phyloP scores from a whole-genome alignment of 2,797 vertebrate genomes.

The Phoxinus dragarum region DNA sequence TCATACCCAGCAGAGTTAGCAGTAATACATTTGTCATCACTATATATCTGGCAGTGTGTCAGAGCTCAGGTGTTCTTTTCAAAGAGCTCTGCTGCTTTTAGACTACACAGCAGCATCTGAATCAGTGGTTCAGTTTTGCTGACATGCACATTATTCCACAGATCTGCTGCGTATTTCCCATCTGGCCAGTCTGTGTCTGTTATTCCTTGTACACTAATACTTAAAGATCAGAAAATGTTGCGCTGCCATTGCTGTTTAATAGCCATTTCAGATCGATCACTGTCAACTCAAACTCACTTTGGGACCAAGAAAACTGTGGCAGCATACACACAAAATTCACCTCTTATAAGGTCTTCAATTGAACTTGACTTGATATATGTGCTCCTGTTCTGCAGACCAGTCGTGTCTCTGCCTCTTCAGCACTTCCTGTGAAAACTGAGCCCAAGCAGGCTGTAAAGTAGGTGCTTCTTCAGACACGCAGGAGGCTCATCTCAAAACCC shows the following conservation, averaged over 20 bases:
- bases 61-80: slow-evolving; percentile 43
- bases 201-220: not conserved
- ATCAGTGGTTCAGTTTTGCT: slow-evolving; percentile 40
- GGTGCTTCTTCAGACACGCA: not conserved
- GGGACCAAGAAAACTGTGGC: not conserved
- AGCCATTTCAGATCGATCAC: not conserved
- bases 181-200: slow-evolving; percentile 24
- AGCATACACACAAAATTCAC: not conserved
- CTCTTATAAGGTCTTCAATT: not conserved
- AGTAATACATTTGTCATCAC: slow-evolving; percentile 23
- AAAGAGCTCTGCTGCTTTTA: slow-evolving; percentile 31
- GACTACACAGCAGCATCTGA: slow-evolving; percentile 46
- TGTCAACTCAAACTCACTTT: not conserved
- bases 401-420: slow-evolving; percentile 19
- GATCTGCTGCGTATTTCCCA: slow-evolving; percentile 42
- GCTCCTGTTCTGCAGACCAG: not conserved
- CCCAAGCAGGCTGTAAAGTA: slow-evolving; percentile 9
- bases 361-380: slow-evolving; percentile 12
- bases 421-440: slow-evolving; percentile 36
- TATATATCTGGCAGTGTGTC: slow-evolving; percentile 17
- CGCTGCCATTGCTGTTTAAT: not conserved
- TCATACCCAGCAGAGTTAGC: slow-evolving; percentile 32
- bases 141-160: slow-evolving; percentile 37
- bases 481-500: not conserved
- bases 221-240: not conserved